phyloP scores from a whole-genome alignment of 2,113 vertebrate genomes.

The Bambusicola thoracicus region DNA sequence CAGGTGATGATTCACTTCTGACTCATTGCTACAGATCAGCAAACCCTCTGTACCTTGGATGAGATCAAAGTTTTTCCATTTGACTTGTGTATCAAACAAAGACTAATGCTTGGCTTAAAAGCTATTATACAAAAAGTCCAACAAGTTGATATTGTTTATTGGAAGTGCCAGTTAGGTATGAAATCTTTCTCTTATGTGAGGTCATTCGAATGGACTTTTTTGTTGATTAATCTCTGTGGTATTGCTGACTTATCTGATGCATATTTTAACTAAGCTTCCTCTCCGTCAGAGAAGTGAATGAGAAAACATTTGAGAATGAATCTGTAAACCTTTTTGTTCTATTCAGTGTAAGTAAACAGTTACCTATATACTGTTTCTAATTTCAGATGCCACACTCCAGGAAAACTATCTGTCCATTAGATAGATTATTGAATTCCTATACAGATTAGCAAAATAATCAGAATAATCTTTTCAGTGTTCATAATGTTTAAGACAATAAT shows the following conservation, averaged over 20 bases:
- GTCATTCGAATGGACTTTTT: neutral
- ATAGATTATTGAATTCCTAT: neutral
- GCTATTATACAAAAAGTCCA: neutral
- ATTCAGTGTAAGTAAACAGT: neutral
- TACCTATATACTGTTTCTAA: neutral
- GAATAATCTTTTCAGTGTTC: neutral
- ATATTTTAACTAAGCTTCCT: neutral
- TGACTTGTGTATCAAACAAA: constrained; percentile 27
- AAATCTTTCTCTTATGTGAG: neutral
- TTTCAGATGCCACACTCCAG: neutral
- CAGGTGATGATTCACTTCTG: constrained; percentile 70
- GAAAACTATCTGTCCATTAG: neutral
- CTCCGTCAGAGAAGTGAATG: neutral
- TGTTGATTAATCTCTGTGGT: neutral
- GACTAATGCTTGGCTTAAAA: neutral
- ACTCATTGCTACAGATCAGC: constrained; percentile 65
- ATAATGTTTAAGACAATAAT: neutral
- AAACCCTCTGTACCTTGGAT: constrained; percentile 50
- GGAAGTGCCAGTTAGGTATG: neutral
- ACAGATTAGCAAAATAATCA: neutral
- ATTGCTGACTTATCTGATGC: constrained; percentile 24
- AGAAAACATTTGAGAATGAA: neutral
- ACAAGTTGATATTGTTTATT: neutral
- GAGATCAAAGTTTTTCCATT: constrained; percentile 39
- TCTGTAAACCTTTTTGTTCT: neutral